Percentiles rank a stretch among this genome's conserved stretches.
Conservation (phyloP, 2,888 invertebrate genomes). For the Homarus gammarus region DNA sequence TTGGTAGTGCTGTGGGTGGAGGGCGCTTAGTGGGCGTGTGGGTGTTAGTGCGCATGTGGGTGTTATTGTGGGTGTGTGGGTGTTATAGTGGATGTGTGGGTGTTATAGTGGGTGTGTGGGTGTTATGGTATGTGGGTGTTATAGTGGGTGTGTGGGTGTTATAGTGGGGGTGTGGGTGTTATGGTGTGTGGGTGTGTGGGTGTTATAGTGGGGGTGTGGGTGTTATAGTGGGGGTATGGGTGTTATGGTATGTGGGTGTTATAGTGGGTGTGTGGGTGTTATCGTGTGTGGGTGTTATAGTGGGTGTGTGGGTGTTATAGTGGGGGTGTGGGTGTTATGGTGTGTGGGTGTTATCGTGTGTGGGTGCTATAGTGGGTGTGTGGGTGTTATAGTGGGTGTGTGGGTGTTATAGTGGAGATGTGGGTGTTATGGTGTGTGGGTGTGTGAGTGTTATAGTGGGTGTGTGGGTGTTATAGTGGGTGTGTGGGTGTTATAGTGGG, state of each 20-base stretch:
- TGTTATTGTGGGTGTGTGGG: neutral
- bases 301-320: neutral
- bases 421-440: neutral
- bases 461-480: neutral
- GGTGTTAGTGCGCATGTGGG: neutral
- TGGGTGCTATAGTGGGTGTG: neutral
- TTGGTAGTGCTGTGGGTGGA: conserved; percentile 41
- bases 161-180: conserved; percentile 8
- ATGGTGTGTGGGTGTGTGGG: neutral
- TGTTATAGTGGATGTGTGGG: neutral
- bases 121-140: neutral
- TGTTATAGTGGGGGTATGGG: neutral
- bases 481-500: conserved; percentile 20
- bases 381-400: too few relatives aligned
- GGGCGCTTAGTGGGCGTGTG: neutral
- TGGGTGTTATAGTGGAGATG: neutral
- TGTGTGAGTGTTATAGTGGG: neutral
- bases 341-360: neutral
- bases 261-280: neutral
- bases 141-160: conserved; percentile 19
- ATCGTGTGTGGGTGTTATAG: neutral
- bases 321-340: conserved; percentile 9
- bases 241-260: neutral
- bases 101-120: conserved; percentile 1
- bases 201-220: neutral